phyloP scores from a whole-genome alignment of 2,888 invertebrate species.

The Epirrita christyi region DNA sequence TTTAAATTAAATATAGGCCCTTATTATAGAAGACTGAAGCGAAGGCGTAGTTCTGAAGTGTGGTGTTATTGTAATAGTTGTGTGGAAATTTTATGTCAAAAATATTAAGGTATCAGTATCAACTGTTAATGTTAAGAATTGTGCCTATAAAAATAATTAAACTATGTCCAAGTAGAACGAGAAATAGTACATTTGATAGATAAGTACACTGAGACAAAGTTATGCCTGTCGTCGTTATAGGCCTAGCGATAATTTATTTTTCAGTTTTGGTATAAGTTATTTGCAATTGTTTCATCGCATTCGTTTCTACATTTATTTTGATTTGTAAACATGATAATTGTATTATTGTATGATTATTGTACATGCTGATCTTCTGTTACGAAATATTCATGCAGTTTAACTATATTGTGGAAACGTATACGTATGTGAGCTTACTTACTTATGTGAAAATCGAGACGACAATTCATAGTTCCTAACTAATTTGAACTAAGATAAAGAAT shows the following conservation, averaged over 20 bases:
- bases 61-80: constrained; percentile 51
- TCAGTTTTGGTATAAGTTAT: constrained; percentile 32
- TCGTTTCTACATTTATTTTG: constrained; percentile 36
- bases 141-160: constrained; percentile 49
- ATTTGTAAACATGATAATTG: constrained; percentile 26
- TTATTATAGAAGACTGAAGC: constrained; percentile 71
- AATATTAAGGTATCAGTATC: constrained; percentile 53
- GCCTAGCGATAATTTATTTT: constrained; percentile 32
- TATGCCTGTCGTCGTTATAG: constrained; percentile 20
- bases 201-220: constrained; percentile 26
- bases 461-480: constrained; percentile 30
- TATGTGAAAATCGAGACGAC: constrained; percentile 9
- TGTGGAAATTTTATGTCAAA: constrained; percentile 52
- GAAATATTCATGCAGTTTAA: constrained; percentile 64
- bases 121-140: constrained; percentile 52
- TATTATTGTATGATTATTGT: constrained; percentile 24
- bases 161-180: constrained; percentile 25
- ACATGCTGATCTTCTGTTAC: constrained; percentile 39
- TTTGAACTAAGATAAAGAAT: too few relatives aligned
- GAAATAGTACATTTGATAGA: constrained; percentile 29
- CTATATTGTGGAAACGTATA: constrained; percentile 21
- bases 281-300: constrained; percentile 25
- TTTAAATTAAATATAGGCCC: constrained; percentile 48
- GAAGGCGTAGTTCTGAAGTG: constrained; percentile 52
- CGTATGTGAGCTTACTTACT: constrained; percentile 4